Evolutionary conservation across 2,888 invertebrate genomes (phyloP), one percentile per base, ranked within the genome.

Genomic region (Leptothorax acervorum): DNA sequence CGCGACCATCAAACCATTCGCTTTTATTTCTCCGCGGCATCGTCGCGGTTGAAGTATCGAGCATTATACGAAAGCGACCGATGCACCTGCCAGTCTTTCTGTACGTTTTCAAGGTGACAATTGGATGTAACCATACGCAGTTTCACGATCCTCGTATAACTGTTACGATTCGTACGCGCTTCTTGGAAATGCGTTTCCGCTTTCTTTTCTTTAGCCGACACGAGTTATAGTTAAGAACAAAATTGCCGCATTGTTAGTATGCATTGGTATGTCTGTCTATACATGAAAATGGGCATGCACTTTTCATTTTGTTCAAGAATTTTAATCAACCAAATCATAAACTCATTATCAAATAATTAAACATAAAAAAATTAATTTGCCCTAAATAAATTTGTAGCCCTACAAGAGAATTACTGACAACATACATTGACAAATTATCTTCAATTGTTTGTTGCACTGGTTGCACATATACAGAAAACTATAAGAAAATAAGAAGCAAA

Each of bases 101-200:
- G 8, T 8, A 60, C 5, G 3, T 60, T 70, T 79, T 79, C 35
- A 23, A 45, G 11, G 31, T 12, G 23, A 15, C 57, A 18, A 48
- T 18, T 45, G 45, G 48, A 57, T 70, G 70, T 70, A 79, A 68
- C 35, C 28, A 23, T 70, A 79, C 18, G 60, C 57, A 57, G n/a
- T 70, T 70, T 79, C 28, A 79, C 82, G 65, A 83, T 86, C 35
- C 82, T 86, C 83, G 83, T 86, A 89, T 83, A 85, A 86, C 78
- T 82, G 84, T 89, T 89, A 89, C 87, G 82, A 86, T 84, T 71
- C 18, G 82, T 82, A 86, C 87, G 82, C 84, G 89, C 71, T 79
- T 79, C 83, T 75, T 74, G 81, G 51, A 84, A 84, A 87, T 85
- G 71, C 71, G 78, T 82, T 86, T 63, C 74, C 65, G 60, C 68